These are phyloP conservation scores for Pogonognathellus flavescens DNA, from an alignment of 1,140 invertebrate species.

Conservation along the genomic window DNA sequence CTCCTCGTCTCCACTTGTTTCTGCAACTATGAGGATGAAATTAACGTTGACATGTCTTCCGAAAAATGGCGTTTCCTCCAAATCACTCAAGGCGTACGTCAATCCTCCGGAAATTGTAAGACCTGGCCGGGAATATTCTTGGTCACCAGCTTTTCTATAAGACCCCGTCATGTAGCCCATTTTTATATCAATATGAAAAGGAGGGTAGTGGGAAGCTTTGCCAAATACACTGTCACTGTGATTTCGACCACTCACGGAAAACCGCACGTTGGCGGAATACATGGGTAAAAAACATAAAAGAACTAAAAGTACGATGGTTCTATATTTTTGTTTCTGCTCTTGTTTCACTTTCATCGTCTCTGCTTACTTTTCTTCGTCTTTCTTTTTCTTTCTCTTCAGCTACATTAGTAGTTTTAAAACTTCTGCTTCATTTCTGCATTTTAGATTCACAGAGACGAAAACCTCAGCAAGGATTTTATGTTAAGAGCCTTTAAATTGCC, in stretches of 20 bases:
- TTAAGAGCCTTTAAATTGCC: conserved; percentile 24
- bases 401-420: no score
- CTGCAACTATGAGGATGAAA: conserved; percentile 86
- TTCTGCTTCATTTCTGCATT: no score
- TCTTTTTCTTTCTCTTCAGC: no score
- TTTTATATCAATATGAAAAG: conserved; percentile 43
- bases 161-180: conserved; percentile 76
- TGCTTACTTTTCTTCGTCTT: neutral
- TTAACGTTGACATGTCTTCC: conserved; percentile 69
- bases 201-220: conserved; percentile 5
- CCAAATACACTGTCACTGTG: conserved; percentile 3
- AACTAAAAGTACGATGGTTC: neutral
- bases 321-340: neutral
- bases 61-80: conserved; percentile 68
- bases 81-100: conserved; percentile 77
- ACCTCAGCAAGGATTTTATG: neutral
- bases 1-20: conserved; percentile 92
- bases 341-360: conserved; percentile 32
- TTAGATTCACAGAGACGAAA: neutral
- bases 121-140: conserved; percentile 76
- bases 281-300: conserved; percentile 28
- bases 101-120: conserved; percentile 85
- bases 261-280: conserved; percentile 22
- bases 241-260: conserved; percentile 25
- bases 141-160: conserved; percentile 79